phyloP scores from a whole-genome alignment of 92 coral and sea anemone genomes.

The Nematostella vectensis region DNA sequence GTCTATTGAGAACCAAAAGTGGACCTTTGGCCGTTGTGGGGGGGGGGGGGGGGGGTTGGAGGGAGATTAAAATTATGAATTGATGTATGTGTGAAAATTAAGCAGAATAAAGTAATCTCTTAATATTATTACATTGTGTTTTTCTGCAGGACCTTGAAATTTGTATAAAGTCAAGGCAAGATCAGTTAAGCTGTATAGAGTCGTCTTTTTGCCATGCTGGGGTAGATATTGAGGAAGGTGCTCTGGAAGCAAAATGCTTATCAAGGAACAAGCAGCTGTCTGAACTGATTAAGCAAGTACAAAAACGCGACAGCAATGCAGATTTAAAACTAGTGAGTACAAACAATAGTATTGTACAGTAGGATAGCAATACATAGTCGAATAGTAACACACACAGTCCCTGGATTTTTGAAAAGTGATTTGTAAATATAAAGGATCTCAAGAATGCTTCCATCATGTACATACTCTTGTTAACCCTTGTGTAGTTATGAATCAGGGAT shows the following conservation, averaged over 20 bases:
- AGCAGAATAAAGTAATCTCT: no score
- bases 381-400: neutral
- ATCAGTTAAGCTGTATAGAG: slow-evolving; percentile 43
- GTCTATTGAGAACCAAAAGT: no score
- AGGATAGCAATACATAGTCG: no score
- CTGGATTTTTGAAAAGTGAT: neutral
- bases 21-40: no score
- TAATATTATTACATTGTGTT: neutral
- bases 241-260: neutral
- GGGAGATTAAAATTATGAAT: no score
- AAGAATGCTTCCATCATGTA: no score
- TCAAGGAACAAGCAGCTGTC: slow-evolving; percentile 33
- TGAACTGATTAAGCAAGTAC: slow-evolving; percentile 23
- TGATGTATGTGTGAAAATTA: no score
- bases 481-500: no score
- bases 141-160: slow-evolving; percentile 30
- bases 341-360: no score
- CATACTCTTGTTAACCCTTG: no score
- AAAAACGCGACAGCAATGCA: slow-evolving; percentile 27
- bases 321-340: slow-evolving; percentile 54
- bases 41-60: no score
- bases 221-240: slow-evolving; percentile 4
- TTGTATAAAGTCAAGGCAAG: slow-evolving; percentile 20
- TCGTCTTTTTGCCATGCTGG: slow-evolving; percentile 16
- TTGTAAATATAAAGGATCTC: no score